Percentiles rank a stretch among this genome's conserved stretches.
phyloP scores from a whole-genome alignment of 2,797 vertebrate species.

The Pangasius mekongensis region DNA sequence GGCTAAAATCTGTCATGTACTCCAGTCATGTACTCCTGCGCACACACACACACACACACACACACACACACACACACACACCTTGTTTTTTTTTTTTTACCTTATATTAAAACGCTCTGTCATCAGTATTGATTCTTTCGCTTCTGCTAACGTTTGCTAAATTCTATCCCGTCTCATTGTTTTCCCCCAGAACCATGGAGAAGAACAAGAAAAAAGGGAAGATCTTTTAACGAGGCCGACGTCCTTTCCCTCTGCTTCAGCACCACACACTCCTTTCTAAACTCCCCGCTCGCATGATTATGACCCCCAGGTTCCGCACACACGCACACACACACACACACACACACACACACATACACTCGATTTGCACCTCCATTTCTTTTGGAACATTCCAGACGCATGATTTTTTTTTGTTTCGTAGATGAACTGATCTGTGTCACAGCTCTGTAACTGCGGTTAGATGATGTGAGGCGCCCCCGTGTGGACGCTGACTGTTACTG shows the following conservation, averaged over 20 bases:
- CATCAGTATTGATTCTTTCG: neutral
- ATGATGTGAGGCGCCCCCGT: slow-evolving; percentile 6
- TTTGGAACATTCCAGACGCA: slow-evolving; percentile 5
- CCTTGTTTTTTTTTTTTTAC: neutral
- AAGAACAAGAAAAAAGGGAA: slow-evolving; percentile 87
- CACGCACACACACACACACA: neutral
- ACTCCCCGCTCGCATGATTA: slow-evolving; percentile 56
- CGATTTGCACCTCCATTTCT: neutral
- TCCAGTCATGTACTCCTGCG: neutral
- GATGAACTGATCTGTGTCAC: neutral
- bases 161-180: neutral
- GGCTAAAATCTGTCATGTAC: neutral
- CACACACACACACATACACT: neutral
- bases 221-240: slow-evolving; percentile 73
- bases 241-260: slow-evolving; percentile 38
- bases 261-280: slow-evolving; percentile 52
- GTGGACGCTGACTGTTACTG: slow-evolving; percentile 23
- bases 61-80: neutral
- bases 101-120: neutral
- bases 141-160: neutral
- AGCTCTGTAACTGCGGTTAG: neutral
- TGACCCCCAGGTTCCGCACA: slow-evolving; percentile 57
- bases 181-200: slow-evolving; percentile 77
- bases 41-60: neutral
- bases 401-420: neutral